phyloP scores from a whole-genome alignment of 2,113 vertebrate species.

The Egretta garzetta region DNA sequence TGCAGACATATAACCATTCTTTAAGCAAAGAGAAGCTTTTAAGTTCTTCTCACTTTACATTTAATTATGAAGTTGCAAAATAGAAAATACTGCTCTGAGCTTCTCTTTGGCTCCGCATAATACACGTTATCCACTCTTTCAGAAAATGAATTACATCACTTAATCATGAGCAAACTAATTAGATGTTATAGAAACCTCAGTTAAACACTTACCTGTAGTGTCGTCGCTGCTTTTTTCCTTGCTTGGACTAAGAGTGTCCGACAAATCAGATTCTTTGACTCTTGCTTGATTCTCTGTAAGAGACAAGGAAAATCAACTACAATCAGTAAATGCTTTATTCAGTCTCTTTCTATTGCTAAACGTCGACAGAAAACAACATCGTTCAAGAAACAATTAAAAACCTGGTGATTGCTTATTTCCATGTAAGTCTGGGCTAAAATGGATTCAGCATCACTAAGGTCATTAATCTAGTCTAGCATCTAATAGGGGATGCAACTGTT shows the following conservation, averaged over 20 bases:
- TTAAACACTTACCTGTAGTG: conserved; percentile 85
- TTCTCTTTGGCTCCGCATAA: background rate
- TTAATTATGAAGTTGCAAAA: background rate
- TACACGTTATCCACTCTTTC: background rate
- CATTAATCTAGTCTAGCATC: conserved; percentile 53
- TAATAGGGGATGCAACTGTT: conserved; percentile 45
- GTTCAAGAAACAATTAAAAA: conserved; percentile 5
- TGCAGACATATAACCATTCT: background rate
- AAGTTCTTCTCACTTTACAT: background rate
- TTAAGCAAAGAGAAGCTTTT: background rate
- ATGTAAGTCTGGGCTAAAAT: conserved; percentile 61
- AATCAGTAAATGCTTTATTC: conserved; percentile 6
- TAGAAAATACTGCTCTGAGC: background rate
- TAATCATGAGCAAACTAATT: background rate
- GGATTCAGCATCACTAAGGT: conserved; percentile 45
- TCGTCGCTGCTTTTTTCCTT: conserved; percentile 98
- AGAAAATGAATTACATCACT: background rate
- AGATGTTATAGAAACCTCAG: background rate
- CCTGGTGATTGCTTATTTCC: conserved; percentile 23
- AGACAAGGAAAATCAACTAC: conserved; percentile 38
- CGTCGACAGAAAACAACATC: background rate
- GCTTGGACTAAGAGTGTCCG: conserved; percentile 97
- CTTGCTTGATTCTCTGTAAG: conserved; percentile 88
- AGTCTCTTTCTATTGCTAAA: background rate
- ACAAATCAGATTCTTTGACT: conserved; percentile 95